Evolutionary conservation across 2,888 invertebrate genomes (phyloP).

Genomic region (Parthenolecanium corni): DNA sequence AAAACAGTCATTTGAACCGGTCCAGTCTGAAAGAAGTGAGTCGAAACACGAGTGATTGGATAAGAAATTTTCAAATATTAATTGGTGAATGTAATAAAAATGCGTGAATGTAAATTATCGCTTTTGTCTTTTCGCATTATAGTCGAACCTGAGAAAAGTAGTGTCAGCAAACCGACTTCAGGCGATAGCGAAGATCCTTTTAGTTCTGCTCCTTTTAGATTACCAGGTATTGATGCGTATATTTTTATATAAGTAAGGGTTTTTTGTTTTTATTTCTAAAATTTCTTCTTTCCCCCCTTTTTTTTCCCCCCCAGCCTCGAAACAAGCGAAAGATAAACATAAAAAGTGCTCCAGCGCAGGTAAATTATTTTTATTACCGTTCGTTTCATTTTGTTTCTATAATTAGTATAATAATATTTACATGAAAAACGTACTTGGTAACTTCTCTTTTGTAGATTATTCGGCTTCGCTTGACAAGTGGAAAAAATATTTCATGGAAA

Average conservation of each 20-base stretch:
- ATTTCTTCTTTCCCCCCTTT: not conserved
- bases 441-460: constrained; percentile 9
- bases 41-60: not conserved
- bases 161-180: not conserved
- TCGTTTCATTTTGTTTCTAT: too few species aligned
- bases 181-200: constrained; percentile 55
- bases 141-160: constrained; percentile 22
- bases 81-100: not conserved
- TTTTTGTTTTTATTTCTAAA: not conserved
- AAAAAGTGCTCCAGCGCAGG: constrained; percentile 24
- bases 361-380: constrained; percentile 1
- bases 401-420: constrained; percentile 16
- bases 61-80: not conserved
- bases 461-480: constrained; percentile 26
- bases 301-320: constrained; percentile 17
- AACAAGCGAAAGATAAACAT: constrained; percentile 20
- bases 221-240: constrained; percentile 53
- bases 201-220: constrained; percentile 68
- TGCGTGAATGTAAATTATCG: not conserved
- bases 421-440: not conserved
- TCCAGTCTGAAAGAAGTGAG: constrained; percentile 11
- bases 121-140: constrained; percentile 2
- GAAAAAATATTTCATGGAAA: constrained; percentile 31
- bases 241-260: not conserved
- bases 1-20: not conserved